Percentiles rank a stretch among this genome's conserved stretches.
These are phyloP conservation scores for Phalloptychus januarius DNA, from an alignment of 2,797 vertebrate genomes.

Conservation along the genomic window DNA sequence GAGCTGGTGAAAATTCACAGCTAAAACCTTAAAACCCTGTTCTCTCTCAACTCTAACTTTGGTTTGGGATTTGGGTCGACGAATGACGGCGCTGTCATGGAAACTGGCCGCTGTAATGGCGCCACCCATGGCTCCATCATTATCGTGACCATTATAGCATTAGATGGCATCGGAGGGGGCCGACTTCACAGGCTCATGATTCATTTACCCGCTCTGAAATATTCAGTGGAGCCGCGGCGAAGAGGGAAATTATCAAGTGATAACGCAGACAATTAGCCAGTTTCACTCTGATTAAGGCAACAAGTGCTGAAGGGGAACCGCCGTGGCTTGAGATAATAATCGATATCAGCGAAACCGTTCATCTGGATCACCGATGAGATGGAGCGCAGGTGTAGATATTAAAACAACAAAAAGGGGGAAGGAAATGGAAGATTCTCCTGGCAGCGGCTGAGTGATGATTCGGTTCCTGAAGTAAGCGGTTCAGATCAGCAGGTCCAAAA, in stretches of 20 bases:
- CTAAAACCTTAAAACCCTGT: slow-evolving; percentile 21
- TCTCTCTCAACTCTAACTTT: slow-evolving; percentile 13
- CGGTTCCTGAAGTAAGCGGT: slow-evolving; percentile 42
- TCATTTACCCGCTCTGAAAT: slow-evolving; percentile 56
- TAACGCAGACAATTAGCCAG: slow-evolving; percentile 50
- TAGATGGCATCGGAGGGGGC: slow-evolving; percentile 61
- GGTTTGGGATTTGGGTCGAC: slow-evolving; percentile 19
- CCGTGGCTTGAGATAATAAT: slow-evolving; percentile 10
- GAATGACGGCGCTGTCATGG: slow-evolving; percentile 52
- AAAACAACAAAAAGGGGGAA: neutral
- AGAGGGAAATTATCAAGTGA: slow-evolving; percentile 54
- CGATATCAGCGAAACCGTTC: slow-evolving; percentile 1
- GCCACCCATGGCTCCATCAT: slow-evolving; percentile 63
- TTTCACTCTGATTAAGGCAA: slow-evolving; percentile 36
- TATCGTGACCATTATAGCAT: slow-evolving; percentile 68
- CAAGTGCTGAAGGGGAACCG: neutral
- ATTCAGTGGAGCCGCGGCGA: slow-evolving; percentile 28
- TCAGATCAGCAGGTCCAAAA: slow-evolving; percentile 57
- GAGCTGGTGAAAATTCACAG: slow-evolving; percentile 9
- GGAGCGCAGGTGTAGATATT: neutral
- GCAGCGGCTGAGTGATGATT: slow-evolving; percentile 23
- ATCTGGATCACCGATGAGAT: neutral
- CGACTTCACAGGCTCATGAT: slow-evolving; percentile 35
- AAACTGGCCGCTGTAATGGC: slow-evolving; percentile 62
- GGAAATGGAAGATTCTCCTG: neutral